These are phyloP conservation scores for Nixonia krombeini DNA, from an alignment of 1,140 invertebrate species.

Conservation along the genomic window DNA sequence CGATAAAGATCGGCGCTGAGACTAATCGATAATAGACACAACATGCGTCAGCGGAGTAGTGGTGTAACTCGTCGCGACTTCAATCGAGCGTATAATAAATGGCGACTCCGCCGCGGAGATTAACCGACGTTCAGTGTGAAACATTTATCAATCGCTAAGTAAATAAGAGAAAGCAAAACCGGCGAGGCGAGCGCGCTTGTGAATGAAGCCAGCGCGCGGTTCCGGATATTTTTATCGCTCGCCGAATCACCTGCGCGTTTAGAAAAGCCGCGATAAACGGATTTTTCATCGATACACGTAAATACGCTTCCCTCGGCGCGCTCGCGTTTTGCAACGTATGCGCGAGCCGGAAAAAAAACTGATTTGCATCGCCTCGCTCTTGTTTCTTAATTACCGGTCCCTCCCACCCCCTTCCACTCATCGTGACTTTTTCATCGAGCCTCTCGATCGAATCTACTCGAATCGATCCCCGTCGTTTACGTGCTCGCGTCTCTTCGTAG, in stretches of 20 bases:
- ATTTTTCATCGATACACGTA: too few relatives aligned
- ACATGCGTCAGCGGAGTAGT: constrained; percentile 32
- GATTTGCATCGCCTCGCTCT: too few relatives aligned
- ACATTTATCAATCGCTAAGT: constrained; percentile 50
- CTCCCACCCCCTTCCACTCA: too few relatives aligned
- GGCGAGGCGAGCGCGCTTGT: constrained; percentile 6
- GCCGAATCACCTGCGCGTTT: not conserved
- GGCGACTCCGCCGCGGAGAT: constrained; percentile 30
- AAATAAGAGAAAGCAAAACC: constrained; percentile 38
- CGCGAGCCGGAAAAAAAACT: too few relatives aligned
- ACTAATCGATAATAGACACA: constrained; percentile 49
- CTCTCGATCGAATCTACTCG: too few relatives aligned
- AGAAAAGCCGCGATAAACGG: too few relatives aligned
- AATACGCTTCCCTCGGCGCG: too few relatives aligned
- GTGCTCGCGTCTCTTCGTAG: too few relatives aligned
- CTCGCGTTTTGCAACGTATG: too few relatives aligned
- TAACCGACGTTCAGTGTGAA: constrained; percentile 38
- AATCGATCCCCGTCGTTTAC: too few relatives aligned
- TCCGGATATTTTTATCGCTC: constrained; percentile 25
- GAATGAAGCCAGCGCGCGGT: constrained; percentile 30
- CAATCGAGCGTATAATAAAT: constrained; percentile 50
- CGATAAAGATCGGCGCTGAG: constrained; percentile 40
- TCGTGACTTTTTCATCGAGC: too few relatives aligned
- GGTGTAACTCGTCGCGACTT: constrained; percentile 29
- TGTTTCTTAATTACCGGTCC: too few relatives aligned